A percentile compares a stretch with the other conserved stretches of the same genome.
Conservation (phyloP, 1,140 invertebrate genomes). For the Drosophila pandora region DNA sequence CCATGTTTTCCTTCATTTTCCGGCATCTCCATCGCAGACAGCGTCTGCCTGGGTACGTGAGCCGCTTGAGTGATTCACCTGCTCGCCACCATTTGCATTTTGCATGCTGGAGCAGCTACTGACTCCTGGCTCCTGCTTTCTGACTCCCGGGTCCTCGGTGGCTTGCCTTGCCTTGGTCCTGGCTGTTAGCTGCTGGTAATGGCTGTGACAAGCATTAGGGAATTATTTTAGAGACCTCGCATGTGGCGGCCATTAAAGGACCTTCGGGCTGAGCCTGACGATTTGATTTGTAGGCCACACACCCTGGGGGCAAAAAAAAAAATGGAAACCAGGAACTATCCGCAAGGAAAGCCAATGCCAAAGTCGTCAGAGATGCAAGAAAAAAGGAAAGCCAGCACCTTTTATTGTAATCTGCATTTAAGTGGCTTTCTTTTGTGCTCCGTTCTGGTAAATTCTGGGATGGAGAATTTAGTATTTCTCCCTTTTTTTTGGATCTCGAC, state of each 20-base stretch:
- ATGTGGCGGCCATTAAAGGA: conserved; percentile 68
- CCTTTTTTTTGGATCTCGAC: not conserved
- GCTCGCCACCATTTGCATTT: conserved; percentile 56
- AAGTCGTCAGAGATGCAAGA: conserved; percentile 53
- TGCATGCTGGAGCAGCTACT: conserved; percentile 35
- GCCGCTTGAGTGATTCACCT: conserved; percentile 60
- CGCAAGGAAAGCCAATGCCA: conserved; percentile 39
- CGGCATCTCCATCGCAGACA: conserved; percentile 19
- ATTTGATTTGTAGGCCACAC: conserved; percentile 62
- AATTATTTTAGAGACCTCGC: conserved; percentile 53
- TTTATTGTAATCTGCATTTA: conserved; percentile 82
- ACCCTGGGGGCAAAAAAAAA: conserved; percentile 3
- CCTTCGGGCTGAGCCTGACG: conserved; percentile 32
- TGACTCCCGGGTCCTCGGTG: conserved; percentile 19
- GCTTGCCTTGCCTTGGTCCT: not conserved
- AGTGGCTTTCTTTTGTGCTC: conserved; percentile 77
- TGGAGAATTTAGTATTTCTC: conserved; percentile 8
- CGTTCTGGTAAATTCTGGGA: not conserved
- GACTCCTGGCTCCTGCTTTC: conserved; percentile 17
- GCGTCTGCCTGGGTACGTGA: conserved; percentile 48
- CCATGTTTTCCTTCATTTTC: not conserved
- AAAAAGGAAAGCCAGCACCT: conserved; percentile 42
- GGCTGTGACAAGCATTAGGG: conserved; percentile 60
- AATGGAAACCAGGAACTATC: not conserved
- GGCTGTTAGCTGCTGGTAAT: conserved; percentile 49